These are phyloP conservation scores for Oreochromis grahami DNA, from an alignment of 2,797 vertebrate species.

Conservation along the genomic window DNA sequence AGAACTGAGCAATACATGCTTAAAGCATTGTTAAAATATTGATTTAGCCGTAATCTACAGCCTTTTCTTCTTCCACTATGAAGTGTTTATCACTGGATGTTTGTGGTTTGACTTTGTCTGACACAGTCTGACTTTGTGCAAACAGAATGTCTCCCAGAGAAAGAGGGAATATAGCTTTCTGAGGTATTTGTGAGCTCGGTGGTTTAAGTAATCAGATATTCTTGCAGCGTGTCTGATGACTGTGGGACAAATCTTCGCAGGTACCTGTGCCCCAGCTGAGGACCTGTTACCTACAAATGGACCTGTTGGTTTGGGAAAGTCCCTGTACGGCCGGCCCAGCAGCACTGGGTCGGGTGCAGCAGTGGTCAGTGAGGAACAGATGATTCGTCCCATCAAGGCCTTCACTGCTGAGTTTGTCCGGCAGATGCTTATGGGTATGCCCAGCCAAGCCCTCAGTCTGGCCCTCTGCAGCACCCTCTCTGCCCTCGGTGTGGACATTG, in stretches of 20 bases:
- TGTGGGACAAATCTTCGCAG: slow-evolving; percentile 25
- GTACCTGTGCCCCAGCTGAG: slow-evolving; percentile 70
- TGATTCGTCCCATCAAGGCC: slow-evolving; percentile 94
- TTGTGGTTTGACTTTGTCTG: too few relatives aligned
- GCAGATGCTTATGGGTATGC: slow-evolving; percentile 93
- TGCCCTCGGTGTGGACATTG: slow-evolving; percentile 88
- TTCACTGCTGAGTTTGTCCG: slow-evolving; percentile 97
- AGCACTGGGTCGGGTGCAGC: slow-evolving; percentile 62
- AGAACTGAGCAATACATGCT: background rate
- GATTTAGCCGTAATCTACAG: background rate
- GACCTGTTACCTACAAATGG: slow-evolving; percentile 87
- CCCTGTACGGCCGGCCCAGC: slow-evolving; percentile 83
- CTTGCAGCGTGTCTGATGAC: background rate
- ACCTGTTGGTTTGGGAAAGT: slow-evolving; percentile 86
- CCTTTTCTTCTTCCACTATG: background rate
- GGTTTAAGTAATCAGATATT: background rate
- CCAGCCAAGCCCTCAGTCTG: slow-evolving; percentile 90
- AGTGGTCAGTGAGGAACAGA: slow-evolving; percentile 94
- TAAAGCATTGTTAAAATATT: background rate
- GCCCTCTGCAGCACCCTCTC: slow-evolving; percentile 94
- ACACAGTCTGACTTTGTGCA: too few relatives aligned
- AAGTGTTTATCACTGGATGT: background rate
- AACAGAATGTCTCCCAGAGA: background rate
- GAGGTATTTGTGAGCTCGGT: background rate
- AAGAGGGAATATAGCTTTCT: rapidly evolving